Evolutionary conservation across 2,113 vertebrate species (phyloP), one percentile per base, ranked within the genome.

Genomic region (Perognathus longimembris): DNA sequence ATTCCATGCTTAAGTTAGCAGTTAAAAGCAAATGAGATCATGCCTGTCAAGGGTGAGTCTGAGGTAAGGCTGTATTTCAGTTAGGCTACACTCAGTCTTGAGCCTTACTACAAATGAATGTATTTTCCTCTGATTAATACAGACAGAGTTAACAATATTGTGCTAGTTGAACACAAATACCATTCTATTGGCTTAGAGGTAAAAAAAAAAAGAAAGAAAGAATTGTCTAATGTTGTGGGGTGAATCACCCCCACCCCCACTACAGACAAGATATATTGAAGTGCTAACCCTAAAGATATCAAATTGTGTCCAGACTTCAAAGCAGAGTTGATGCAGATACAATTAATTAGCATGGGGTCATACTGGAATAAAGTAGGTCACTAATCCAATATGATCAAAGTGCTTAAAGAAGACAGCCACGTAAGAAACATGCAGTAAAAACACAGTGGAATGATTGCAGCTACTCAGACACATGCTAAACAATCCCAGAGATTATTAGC

Each of bases 21-120:
- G 6, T 71, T 83, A 74, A 73, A 83, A 88, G 85, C 18, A 78
- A 40, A 92, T 18, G 20, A 11, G 10, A 85, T 1, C 9, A 0
- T 30, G 61, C 10, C 18, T 85, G 38, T 88, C 7, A 20, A 59
- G 28, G 38, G 28, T 6, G 18, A 20, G 5, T n/a, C 76, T 8
- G 11, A 42, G 77, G 11, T 26, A 28, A 73, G 9, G 61, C 57
- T 34, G 22, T 21, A 20, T 5, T 20, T 21, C 0, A 63, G 4
- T 40, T 5, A 0, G 3, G 5, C n/a, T n/a, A n/a, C n/a, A 17
- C 5, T 18, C 2, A 5, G 34, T 6, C 1, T 77, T 70, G 9
- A 30, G 24, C 38, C 6, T 7, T 45, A 63, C 45, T 30, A 12
- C 7, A 59, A 81, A 76, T 71, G 80, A 86, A 93, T 64, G 45